phyloP scores from a whole-genome alignment of 1,140 invertebrate genomes.

The Phortica variegata region DNA sequence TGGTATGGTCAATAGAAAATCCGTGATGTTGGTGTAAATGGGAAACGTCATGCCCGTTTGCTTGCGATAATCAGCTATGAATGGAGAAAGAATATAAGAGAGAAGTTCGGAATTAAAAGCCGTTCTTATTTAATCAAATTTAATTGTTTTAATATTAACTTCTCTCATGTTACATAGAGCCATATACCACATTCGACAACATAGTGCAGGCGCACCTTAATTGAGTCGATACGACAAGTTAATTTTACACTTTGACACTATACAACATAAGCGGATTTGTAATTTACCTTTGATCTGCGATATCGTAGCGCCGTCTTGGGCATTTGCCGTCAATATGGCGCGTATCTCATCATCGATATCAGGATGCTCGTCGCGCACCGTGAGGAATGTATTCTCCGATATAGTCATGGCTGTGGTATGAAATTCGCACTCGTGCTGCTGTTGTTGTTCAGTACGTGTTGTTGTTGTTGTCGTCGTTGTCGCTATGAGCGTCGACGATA shows the following conservation, averaged over 20 bases:
- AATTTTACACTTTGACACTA: no score
- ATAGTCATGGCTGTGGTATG: slow-evolving; percentile 37
- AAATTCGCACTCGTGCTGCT: not conserved
- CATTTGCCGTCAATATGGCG: slow-evolving; percentile 43
- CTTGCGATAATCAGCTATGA: slow-evolving; percentile 48
- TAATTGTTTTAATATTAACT: no score
- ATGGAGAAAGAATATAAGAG: not conserved
- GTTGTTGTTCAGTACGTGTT: slow-evolving; percentile 1
- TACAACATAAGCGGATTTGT: no score
- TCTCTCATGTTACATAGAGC: no score
- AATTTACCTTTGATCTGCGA: slow-evolving; percentile 47
- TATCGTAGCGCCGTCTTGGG: slow-evolving; percentile 52
- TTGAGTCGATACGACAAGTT: no score
- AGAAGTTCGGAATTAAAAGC: no score
- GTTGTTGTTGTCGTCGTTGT: slow-evolving; percentile 6
- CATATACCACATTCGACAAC: no score
- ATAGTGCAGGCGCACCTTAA: no score
- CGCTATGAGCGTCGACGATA: slow-evolving; percentile 39
- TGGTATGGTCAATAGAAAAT: slow-evolving; percentile 50
- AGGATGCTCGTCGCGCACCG: slow-evolving; percentile 40
- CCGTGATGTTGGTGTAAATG: slow-evolving; percentile 40
- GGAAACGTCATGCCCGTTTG: slow-evolving; percentile 40
- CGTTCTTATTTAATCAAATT: no score
- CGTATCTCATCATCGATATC: slow-evolving; percentile 48
- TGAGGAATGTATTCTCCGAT: slow-evolving; percentile 30